phyloP scores from a whole-genome alignment of 2,113 vertebrate genomes.

The Myrmecophaga tridactyla region DNA sequence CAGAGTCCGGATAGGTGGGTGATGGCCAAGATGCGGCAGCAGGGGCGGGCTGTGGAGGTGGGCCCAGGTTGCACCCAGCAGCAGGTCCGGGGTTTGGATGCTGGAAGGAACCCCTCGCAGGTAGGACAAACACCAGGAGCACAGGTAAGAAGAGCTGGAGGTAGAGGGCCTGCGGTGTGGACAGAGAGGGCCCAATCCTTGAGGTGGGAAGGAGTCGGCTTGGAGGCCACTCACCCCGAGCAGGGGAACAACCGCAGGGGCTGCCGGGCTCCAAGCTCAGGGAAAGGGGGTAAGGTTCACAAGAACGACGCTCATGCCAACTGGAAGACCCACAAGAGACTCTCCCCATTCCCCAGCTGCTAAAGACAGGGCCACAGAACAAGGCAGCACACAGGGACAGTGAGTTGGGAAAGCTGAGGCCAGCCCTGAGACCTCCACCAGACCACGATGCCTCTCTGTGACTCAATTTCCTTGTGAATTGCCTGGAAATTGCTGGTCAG shows the following conservation, averaged over 20 bases:
- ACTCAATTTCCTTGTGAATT: not conserved
- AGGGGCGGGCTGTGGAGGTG: not conserved
- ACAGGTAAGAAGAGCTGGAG: not conserved
- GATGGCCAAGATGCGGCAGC: not conserved
- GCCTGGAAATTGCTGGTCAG: not conserved
- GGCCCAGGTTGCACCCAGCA: not conserved
- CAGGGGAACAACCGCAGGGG: not conserved
- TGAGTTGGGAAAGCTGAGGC: not conserved
- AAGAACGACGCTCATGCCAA: not conserved
- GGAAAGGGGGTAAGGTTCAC: not conserved
- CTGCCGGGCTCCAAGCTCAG: not conserved
- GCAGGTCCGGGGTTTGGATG: not conserved
- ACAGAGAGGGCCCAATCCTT: fast-evolving
- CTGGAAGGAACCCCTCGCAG: too few relatives aligned
- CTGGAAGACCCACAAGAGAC: not conserved
- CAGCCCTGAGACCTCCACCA: not conserved
- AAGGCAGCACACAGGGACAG: fast-evolving
- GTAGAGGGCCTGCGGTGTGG: fast-evolving
- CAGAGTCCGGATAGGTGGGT: too few relatives aligned
- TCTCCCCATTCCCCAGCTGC: not conserved
- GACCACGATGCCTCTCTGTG: not conserved
- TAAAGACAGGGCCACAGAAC: not conserved
- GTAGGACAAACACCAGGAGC: not conserved
- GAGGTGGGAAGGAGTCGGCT: too few relatives aligned
- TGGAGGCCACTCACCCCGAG: too few relatives aligned